Base-by-base conservation (phyloP, 1,140 invertebrate species). In the Drosophila tristis region DNA sequence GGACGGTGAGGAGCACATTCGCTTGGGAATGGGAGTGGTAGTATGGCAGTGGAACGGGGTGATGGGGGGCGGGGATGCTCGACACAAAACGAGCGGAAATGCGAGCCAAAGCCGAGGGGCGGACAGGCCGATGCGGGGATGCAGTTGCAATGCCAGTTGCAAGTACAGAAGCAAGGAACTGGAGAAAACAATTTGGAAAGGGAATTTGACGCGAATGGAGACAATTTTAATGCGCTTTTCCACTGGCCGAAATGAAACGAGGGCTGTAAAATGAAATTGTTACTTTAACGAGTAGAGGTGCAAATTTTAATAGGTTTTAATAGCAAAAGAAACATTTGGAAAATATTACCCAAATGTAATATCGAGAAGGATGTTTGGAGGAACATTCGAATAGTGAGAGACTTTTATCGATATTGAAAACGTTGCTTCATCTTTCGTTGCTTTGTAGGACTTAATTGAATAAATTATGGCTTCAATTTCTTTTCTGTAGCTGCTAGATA, bases 31-130 rank as follows among this genome's bases (percentile, higher is more conserved):
- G 78, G 76, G 76, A 76, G 48, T 74, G 59, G 56, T 59, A 6
- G 26, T 29, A 5, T 2, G 6, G 26, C 6, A 29, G 26, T 7
- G 26, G 26, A 29, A 29, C 26, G 26, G 26, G 26, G 26, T 0
- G 5, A 13, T 39, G 35, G 11, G 35, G 35, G 11, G 4, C 11
- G 35, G 67, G 75, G 80, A 80, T 65, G 72, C 64, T 63, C 73
- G 59, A 86, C 71, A 76, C 67, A 80, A 84, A 77, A 64, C 67
- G 70, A 86, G 78, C 82, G 82, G 78, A 86, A 87, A 72, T 82
- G 82, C 63, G 66, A 80, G 67, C 59, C 78, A 80, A 80, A 80
- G 77, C 51, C 31, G n/a, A 43, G 53, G 20, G n/a, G 23, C 25
- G 15, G 31, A 13, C n/a, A 49, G 35, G 20, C 11, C 25, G 31